Evolutionary conservation across 2,888 invertebrate species (phyloP), one percentile per base, ranked within the genome.

Genomic region (Xestia ashworthii): DNA sequence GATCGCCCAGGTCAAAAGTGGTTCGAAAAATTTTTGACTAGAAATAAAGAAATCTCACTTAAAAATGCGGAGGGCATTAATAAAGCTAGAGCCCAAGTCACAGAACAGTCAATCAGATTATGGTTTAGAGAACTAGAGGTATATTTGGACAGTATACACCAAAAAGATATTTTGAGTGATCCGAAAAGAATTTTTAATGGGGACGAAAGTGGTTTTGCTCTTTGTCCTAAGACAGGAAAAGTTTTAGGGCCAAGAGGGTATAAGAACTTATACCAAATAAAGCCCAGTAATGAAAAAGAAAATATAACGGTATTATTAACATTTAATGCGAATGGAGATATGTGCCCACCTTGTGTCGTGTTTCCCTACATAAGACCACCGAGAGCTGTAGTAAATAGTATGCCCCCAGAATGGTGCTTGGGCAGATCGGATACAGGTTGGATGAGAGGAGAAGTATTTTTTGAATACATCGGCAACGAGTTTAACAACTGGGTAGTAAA

Each of bases 131-230:
- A n/a, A 58, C 25, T 58, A 12, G 55, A 58, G n/a, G 25, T 4
- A 58, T 58, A 58, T 58, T 58, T 58, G n/a, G 55, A 58, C 25
- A 58, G 55, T 58, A n/a, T 58, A 58, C 55, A 58, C 55, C 55
- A 25, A 58, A 58, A 9, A 58, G n/a, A 58, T 58, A 58, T 58
- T 58, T 58, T 58, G 12, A 58, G 1, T 58, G 55, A 58, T 12
- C 55, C 25, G 55, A 58, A 9, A 58, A 58, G n/a, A n/a, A n/a
- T 58, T 58, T 58, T 55, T 12, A 25, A 58, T 58, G 55, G 55
- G 1, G 12, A 58, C n/a, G n/a, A 58, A 58, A 58, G 55, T 58
- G 55, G 25, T 0, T 58, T 58, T n/a, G 55, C 55, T 25, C 55
- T 58, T 12, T 58, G 55, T 55, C 55, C 55, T 3, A 58, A 58